These are phyloP conservation scores for Manis crassicaudata DNA, from an alignment of 2,797 vertebrate genomes.

Conservation along the genomic window DNA sequence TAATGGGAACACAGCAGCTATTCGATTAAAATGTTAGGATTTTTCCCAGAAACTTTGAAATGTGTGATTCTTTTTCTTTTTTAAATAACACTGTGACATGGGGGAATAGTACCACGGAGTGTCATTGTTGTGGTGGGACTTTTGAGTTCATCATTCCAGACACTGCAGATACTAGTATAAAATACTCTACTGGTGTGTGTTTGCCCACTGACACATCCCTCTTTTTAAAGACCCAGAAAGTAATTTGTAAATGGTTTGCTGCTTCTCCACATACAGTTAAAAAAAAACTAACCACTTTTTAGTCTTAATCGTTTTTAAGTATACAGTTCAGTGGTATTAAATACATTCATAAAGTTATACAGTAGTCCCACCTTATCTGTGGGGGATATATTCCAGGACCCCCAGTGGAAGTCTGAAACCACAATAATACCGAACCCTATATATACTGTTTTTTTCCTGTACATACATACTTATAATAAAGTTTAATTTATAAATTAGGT, in stretches of 20 bases:
- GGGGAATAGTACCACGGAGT: background rate
- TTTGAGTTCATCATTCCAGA: background rate
- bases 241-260: conserved; percentile 45
- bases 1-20: conserved; percentile 18
- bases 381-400: background rate
- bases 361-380: background rate
- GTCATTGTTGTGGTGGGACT: background rate
- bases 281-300: too few species aligned
- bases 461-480: background rate
- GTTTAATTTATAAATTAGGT: background rate
- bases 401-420: background rate
- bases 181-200: background rate
- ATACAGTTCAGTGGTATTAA: background rate
- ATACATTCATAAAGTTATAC: background rate
- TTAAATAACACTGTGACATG: background rate
- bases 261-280: background rate
- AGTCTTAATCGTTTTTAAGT: conserved; percentile 1
- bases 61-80: background rate
- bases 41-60: conserved; percentile 31
- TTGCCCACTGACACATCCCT: background rate
- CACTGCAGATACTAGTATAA: background rate
- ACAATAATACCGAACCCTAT: background rate
- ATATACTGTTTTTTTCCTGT: background rate
- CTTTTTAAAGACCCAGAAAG: background rate
- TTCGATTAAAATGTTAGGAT: conserved; percentile 45